Percentiles rank a stretch among this genome's conserved stretches.
These are phyloP conservation scores for Ellobius talpinus DNA, from an alignment of 2,113 vertebrate species.

Conservation along the genomic window DNA sequence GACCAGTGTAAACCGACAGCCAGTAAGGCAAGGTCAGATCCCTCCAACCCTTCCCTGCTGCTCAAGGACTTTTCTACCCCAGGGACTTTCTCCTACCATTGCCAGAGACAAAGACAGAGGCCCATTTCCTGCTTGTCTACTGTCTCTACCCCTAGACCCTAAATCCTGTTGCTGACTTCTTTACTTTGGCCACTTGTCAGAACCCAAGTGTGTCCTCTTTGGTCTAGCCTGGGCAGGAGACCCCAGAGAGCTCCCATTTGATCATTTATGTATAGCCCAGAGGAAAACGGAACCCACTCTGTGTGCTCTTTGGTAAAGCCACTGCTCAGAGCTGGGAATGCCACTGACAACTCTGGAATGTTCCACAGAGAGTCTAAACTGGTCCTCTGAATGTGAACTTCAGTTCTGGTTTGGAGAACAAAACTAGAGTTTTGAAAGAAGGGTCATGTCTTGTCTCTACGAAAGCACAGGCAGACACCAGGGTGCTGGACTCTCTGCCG, in stretches of 20 bases:
- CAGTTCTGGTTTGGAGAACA: not conserved
- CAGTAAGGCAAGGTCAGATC: too few relatives aligned
- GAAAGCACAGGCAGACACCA: not conserved
- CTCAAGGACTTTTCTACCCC: not conserved
- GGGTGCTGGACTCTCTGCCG: accelerated
- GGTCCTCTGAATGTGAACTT: not conserved
- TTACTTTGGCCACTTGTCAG: too few relatives aligned
- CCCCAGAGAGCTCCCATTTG: not conserved
- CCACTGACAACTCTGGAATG: accelerated
- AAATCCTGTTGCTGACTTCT: not conserved
- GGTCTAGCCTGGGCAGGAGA: not conserved
- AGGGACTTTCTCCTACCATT: too few relatives aligned
- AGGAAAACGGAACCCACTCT: not conserved
- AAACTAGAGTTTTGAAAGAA: accelerated
- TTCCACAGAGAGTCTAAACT: accelerated
- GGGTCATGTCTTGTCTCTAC: accelerated
- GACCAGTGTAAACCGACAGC: accelerated
- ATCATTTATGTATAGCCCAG: not conserved
- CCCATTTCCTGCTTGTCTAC: accelerated
- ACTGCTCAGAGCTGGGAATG: too few relatives aligned
- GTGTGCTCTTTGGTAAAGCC: not conserved
- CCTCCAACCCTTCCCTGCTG: not conserved
- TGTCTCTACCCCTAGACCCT: not conserved
- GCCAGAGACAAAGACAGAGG: not conserved
- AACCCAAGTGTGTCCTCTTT: not conserved